Evolutionary conservation across 2,113 vertebrate species (phyloP), one percentile per base, ranked within the genome.

Genomic region (Macrotis lagotis): DNA sequence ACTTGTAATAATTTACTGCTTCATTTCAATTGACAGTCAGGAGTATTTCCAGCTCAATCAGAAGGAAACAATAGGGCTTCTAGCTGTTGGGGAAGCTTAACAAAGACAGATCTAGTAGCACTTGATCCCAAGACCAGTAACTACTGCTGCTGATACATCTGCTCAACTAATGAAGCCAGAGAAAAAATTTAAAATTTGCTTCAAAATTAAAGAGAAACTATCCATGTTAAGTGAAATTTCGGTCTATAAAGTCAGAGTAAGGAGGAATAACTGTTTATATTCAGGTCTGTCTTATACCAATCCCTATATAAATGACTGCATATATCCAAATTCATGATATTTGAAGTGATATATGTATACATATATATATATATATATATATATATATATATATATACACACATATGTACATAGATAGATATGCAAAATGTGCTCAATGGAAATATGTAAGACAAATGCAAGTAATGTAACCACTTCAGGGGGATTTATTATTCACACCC

Each of bases 1-100:
- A 94, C 94, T 96, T 93, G 52, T 93, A 92, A 89, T 95, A 88
- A 92, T 95, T 96, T 96, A 51, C 91, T 96, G 48, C 93, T 94
- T 90, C 89, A 74, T 90, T 91, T 44, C 66, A 83, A 44, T 83
- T 83, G 66, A 44, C 66, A 83, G 66, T 83, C 66, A 83, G 66
- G 66, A 83, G 66, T 83, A 83, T 83, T 83, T 83, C 66, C 66
- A 83, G 66, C 66, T 83, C 19, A 19, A 83, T 83, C 66, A 83
- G 66, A 83, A 83, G 66, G 66, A 83, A 83, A 44, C n/a, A 83
- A 83, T 83, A 83, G 44, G 66, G 66, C 66, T 83, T 83, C 66
- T 83, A n/a, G 24, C 66, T 44, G 66, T 83, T 83, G n/a, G n/a
- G 66, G 66, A 83, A 83, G 66, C 66, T 83, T 83, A 83, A 83